A percentile compares a stretch with the other conserved stretches of the same genome.
Conservation (phyloP, 2,113 vertebrate genomes). For the Platysteira castanea region DNA sequence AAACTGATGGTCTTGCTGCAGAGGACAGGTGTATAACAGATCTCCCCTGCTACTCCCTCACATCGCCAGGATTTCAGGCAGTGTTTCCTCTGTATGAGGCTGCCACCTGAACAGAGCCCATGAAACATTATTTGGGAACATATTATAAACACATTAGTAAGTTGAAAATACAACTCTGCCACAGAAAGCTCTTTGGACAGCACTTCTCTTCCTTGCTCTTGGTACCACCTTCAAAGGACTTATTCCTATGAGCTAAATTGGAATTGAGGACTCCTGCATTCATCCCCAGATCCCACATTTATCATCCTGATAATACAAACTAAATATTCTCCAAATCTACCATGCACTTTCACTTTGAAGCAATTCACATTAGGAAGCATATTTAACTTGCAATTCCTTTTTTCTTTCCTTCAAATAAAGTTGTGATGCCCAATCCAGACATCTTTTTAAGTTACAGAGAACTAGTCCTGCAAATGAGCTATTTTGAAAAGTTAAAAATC, state of each 20-base stretch:
- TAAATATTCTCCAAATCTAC: background rate
- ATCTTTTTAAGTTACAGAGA: background rate
- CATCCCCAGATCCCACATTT: background rate
- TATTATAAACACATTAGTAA: background rate
- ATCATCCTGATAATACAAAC: background rate
- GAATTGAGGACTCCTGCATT: background rate
- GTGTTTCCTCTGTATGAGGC: background rate
- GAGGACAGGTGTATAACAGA: background rate
- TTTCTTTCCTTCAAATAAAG: background rate
- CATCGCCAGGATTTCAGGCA: background rate
- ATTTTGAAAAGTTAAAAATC: background rate
- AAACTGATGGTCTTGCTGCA: background rate
- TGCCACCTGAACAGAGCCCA: background rate
- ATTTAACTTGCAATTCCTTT: background rate
- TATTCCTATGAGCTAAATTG: background rate
- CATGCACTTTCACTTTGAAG: background rate
- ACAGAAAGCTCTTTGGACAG: background rate
- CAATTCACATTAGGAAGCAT: background rate
- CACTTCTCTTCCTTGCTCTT: background rate
- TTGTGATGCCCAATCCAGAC: background rate
- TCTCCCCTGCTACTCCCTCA: background rate
- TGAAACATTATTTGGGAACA: background rate
- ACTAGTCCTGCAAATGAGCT: background rate
- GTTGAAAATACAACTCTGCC: background rate
- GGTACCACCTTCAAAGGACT: background rate